Conservation (phyloP, 2,888 invertebrate species). For the Mermis nigrescens region DNA sequence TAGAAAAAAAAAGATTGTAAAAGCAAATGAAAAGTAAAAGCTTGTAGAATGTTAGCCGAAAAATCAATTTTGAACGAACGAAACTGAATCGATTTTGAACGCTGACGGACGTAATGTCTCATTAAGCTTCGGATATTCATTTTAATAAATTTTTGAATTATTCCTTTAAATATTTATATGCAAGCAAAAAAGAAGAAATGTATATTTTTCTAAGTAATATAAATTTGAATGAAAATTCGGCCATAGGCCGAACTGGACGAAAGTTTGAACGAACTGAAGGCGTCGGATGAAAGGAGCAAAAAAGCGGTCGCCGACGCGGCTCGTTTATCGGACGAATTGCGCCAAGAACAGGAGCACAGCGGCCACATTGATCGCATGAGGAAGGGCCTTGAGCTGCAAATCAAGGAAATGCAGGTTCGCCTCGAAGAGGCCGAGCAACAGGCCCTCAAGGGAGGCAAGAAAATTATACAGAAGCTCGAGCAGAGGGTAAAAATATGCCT, state of each 20-base stretch:
- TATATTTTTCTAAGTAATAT: no score
- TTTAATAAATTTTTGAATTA: no score
- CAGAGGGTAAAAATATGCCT: slow-evolving; percentile 39
- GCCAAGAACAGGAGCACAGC: slow-evolving; percentile 96
- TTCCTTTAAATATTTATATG: no score
- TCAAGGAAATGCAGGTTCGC: slow-evolving; percentile 59
- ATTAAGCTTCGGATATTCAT: no score
- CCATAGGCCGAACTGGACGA: slow-evolving; percentile 77
- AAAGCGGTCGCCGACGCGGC: slow-evolving; percentile 98
- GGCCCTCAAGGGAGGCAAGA: slow-evolving; percentile 95
- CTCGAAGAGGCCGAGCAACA: slow-evolving; percentile 55
- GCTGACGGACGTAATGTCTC: no score
- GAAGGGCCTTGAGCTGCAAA: slow-evolving; percentile 85
- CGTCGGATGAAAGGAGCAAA: slow-evolving; percentile 95
- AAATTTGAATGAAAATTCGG: not conserved
- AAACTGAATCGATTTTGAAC: no score
- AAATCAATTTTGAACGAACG: no score
- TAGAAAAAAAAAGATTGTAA: no score
- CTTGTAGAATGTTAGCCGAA: no score
- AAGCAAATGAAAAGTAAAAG: no score
- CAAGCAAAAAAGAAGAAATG: no score
- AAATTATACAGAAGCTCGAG: slow-evolving; percentile 94
- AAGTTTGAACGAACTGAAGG: slow-evolving; percentile 91
- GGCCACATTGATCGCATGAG: slow-evolving; percentile 93
- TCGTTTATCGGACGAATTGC: slow-evolving; percentile 89